Base-by-base conservation (phyloP, 2,888 invertebrate species). In the Folsomia manolachei region DNA sequence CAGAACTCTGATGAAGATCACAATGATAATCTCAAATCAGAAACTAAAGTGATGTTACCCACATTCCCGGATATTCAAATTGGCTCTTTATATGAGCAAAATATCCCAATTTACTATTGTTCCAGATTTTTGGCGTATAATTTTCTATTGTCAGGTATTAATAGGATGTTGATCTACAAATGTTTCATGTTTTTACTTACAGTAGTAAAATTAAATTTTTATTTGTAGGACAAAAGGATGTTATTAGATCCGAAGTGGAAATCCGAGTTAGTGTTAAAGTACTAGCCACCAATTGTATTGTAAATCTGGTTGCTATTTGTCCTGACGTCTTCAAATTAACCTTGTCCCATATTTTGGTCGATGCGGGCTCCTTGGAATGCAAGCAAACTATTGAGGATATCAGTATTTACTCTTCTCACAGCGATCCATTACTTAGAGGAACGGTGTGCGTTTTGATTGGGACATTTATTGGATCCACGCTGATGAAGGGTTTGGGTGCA, bases 211-310 rank as follows among this genome's bases (percentile, higher is more conserved):
- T 2, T 56, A n/a, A n/a, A 60, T 65, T 27, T 27, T 39, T 27
- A 14, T 25, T 53, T 27, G 24, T 14, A 79, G 80, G 80, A 1
- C 77, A 83, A 60, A 80, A 78, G 27, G 88, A 88, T 4, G 85
- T 86, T 1, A 82, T 90, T 64, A 88, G 91, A 76, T 85, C 91
- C 1, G 96, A 96, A 83, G 88, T 89, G 83, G 85, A 86, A 24
- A 90, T 93, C 51, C 87, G 97, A 51, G 94, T 97, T 27, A 96
- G 96, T 72, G 92, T 95, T 0, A 96, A 97, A 84, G 90, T 93
- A 7, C 88, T 96, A 52, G 93, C 95, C 0, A 83, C 97, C 23
- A 89, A 89, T 69, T 95, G 94, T 82, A 83, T 97, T 24, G 89
- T 90, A 0, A 89, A 90, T 79, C 89, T 93, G 69, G 84, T 94